Conservation (phyloP, 2,888 invertebrate genomes). For the Platycnemis pennipes region DNA sequence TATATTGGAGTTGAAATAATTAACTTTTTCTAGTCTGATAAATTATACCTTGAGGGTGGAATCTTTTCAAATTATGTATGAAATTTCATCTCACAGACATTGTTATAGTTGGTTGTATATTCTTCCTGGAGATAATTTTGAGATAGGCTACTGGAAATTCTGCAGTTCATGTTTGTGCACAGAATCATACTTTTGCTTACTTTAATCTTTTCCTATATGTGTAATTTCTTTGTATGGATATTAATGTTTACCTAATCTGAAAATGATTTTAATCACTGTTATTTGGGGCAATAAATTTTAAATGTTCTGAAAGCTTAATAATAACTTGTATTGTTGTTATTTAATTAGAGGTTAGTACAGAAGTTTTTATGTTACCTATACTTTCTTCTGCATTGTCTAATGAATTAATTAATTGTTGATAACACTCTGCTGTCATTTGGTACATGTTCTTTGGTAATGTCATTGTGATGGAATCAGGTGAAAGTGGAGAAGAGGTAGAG, state of each 20-base stretch:
- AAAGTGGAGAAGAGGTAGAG: too few relatives aligned
- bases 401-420: too few relatives aligned
- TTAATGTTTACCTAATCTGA: not conserved
- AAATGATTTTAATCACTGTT: not conserved
- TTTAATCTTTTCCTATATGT: not conserved
- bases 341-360: too few relatives aligned
- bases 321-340: not conserved
- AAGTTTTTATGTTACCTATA: too few relatives aligned
- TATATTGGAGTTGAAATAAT: not conserved
- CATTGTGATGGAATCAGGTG: too few relatives aligned
- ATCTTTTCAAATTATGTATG: not conserved
- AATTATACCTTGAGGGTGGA: not conserved
- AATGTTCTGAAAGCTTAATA: not conserved
- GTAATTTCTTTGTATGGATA: not conserved
- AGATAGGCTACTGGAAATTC: not conserved
- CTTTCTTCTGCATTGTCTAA: too few relatives aligned
- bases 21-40: not conserved
- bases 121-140: not conserved
- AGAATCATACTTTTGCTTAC: not conserved
- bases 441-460: too few relatives aligned
- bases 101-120: not conserved
- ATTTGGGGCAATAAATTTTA: not conserved
- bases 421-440: too few relatives aligned
- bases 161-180: not conserved
- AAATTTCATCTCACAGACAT: not conserved